Percentiles rank a stretch among this genome's conserved stretches.
Conservation (phyloP, 2,113 vertebrate genomes). For the Suricata suricatta region DNA sequence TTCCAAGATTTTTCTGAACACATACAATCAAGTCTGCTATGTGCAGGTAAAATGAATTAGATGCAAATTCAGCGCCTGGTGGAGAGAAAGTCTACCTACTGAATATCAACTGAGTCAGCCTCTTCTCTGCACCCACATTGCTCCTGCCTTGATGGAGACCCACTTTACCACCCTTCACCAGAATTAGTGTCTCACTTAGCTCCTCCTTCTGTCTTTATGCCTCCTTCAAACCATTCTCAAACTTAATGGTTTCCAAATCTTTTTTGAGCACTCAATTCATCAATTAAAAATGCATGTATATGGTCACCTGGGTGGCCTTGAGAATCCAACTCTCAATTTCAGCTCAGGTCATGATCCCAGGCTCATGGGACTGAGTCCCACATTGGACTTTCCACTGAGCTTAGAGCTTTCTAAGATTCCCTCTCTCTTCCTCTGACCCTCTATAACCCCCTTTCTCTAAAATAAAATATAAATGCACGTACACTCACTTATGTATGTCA, state of each 20-base stretch:
- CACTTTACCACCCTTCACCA: neutral
- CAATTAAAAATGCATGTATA: neutral
- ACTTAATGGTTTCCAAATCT: neutral
- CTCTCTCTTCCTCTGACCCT: too few species aligned
- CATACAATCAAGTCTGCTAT: neutral
- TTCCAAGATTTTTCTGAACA: neutral
- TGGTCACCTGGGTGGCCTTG: too few species aligned
- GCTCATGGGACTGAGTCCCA: too few species aligned
- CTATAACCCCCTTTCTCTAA: too few species aligned
- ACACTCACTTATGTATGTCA: neutral
- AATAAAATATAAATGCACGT: neutral
- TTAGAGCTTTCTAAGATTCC: too few species aligned
- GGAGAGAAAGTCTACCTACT: neutral
- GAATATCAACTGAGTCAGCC: accelerated
- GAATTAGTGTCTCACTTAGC: neutral
- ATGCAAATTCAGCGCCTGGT: too few species aligned
- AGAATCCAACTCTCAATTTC: too few species aligned
- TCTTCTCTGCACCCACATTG: accelerated
- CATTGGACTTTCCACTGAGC: too few species aligned
- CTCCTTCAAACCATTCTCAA: neutral
- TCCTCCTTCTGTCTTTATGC: neutral
- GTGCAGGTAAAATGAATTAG: neutral
- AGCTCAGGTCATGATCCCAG: too few species aligned
- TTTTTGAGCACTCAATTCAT: neutral
- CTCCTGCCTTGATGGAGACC: neutral